A percentile compares a stretch with the other conserved stretches of the same genome.
These are phyloP conservation scores for Caenorhabditis plicata DNA, from an alignment of 2,888 invertebrate species.

Conservation along the genomic window DNA sequence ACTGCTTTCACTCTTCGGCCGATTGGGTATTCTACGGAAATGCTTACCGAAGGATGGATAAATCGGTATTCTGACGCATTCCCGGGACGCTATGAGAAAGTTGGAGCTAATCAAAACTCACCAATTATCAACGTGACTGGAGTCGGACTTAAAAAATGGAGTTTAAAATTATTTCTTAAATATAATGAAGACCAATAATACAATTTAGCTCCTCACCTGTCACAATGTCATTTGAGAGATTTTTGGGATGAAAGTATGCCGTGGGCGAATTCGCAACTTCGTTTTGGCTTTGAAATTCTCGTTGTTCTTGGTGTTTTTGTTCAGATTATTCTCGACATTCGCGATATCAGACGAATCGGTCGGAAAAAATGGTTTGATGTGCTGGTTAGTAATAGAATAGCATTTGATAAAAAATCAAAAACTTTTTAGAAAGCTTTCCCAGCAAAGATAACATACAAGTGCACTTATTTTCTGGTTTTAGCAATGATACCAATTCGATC, in stretches of 20 bases:
- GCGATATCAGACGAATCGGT: constrained; percentile 56
- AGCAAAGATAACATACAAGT: constrained; percentile 86
- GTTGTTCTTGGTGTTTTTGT: constrained; percentile 43
- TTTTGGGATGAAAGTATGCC: constrained; percentile 19
- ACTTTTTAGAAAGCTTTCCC: constrained; percentile 79
- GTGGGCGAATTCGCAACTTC: constrained; percentile 31
- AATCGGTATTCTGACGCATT: constrained; percentile 22
- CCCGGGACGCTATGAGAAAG: constrained; percentile 16
- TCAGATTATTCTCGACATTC: constrained; percentile 49
- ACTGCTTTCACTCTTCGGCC: constrained; percentile 84
- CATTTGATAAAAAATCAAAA: background rate
- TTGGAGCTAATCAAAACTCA: background rate
- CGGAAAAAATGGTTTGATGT: constrained; percentile 75
- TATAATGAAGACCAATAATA: background rate
- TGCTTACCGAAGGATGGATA: constrained; percentile 25
- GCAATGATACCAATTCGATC: constrained; percentile 70
- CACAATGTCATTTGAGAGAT: constrained; percentile 33
- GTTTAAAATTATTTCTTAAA: constrained; percentile 3
- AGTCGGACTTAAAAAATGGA: background rate
- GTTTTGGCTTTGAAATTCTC: constrained; percentile 48
- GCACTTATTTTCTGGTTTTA: constrained; percentile 86
- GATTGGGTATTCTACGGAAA: constrained; percentile 53
- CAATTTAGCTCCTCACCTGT: constrained; percentile 9
- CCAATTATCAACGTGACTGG: constrained; percentile 1
- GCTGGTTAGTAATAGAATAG: constrained; percentile 76